These are phyloP conservation scores for Drosophila orosa DNA, from an alignment of 1,140 invertebrate genomes.

Conservation along the genomic window DNA sequence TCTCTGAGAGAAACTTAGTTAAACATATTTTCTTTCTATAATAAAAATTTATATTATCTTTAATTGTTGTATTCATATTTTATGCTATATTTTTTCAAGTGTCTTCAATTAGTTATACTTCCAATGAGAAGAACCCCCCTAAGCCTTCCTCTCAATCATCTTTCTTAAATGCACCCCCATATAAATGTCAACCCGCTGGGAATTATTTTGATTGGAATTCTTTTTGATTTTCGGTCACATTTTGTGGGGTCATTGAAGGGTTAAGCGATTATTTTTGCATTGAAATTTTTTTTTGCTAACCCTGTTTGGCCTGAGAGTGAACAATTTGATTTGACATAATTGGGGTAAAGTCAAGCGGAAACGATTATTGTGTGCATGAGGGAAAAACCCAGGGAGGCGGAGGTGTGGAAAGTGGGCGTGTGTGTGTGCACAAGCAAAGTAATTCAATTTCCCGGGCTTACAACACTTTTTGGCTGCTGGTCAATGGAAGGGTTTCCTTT, in stretches of 20 bases:
- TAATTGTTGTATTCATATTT: not conserved
- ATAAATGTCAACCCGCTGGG: conserved; percentile 29
- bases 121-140: conserved; percentile 1
- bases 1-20: not conserved
- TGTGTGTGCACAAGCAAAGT: conserved; percentile 36
- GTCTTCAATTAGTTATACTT: conserved; percentile 55
- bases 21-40: not conserved
- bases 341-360: conserved; percentile 77
- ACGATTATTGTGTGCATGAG: conserved; percentile 59
- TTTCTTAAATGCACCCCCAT: conserved; percentile 19
- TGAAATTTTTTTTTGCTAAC: conserved; percentile 13
- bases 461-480: conserved; percentile 46
- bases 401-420: conserved; percentile 35
- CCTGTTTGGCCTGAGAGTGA: conserved; percentile 13
- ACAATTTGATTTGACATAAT: conserved; percentile 76
- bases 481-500: conserved; percentile 35
- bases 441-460: conserved; percentile 71
- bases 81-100: not conserved
- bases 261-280: conserved; percentile 39
- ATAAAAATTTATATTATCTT: no score
- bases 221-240: conserved; percentile 54
- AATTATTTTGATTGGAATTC: conserved; percentile 31
- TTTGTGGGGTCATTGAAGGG: conserved; percentile 49
- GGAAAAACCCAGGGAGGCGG: not conserved
- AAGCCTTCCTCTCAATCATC: conserved; percentile 1